Evolutionary conservation across 2,113 vertebrate genomes (phyloP), one percentile per base, ranked within the genome.

Genomic region (Aleadryas rufinucha): DNA sequence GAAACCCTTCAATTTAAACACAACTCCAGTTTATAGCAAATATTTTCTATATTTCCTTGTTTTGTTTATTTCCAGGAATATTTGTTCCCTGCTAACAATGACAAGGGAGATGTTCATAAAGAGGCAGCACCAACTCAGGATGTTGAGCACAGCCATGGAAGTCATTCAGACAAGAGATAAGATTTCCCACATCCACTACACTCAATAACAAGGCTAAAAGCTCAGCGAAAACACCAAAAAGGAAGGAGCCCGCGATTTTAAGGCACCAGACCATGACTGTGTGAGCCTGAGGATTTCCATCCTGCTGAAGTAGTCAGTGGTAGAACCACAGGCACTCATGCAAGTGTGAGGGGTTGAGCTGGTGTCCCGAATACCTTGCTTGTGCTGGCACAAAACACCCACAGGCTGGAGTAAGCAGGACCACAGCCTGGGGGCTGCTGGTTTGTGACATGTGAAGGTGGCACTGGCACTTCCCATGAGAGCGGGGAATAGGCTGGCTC

Each of bases 1-100:
- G 70, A 94, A 96, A 87, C 82, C 14, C 49, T 89, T 93, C 3
- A 47, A 41, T 59, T 95, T 71, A 84, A 95, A 92, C 33, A 79
- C 23, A 60, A 19, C 57, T 76, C 65, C 75, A 41, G 28, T 89
- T 79, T 37, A 87, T 28, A 65, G 70, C 41, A 80, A 95, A 56
- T 57, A 61, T 91, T 91, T 93, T 97, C 89, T 96, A 26, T 90
- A 87, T 94, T 95, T 97, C 95, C 89, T 89, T 87, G 72, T 78
- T 96, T 92, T 95, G 87, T 94, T 94, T 93, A 68, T 89, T 93
- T 87, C 78, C 82, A 96, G 74, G 50, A 59, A 44, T 93, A 94
- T 93, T 95, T 95, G 37, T 93, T 85, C 84, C 61, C 59, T 5
- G 26, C 45, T 91, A 96, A 97, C 95, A 95, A 96, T 96, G 91